Conservation (phyloP, 2,797 vertebrate genomes). For the Sebastiscus albofasciatus region DNA sequence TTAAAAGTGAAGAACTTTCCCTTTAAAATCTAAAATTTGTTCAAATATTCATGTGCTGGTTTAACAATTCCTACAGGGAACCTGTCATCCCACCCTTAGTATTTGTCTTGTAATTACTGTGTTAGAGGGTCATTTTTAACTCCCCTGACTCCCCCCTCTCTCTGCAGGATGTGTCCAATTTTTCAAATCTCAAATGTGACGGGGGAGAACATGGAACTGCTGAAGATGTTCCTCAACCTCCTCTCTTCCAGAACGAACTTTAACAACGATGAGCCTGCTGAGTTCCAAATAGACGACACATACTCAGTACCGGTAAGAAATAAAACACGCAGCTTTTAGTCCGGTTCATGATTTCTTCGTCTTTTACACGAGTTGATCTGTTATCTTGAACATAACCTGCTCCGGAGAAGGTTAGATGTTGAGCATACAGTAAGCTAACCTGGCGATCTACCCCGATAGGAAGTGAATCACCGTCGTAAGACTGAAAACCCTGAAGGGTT, state of each 20-base stretch:
- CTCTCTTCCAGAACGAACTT: constrained; percentile 94
- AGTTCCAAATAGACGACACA: constrained; percentile 98
- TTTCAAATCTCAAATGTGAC: constrained; percentile 99
- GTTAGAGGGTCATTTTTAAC: not conserved
- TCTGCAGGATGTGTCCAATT: constrained; percentile 92
- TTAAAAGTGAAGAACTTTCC: too few relatives aligned
- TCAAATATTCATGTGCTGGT: not conserved
- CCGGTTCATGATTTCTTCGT: too few relatives aligned
- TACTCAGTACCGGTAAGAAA: constrained; percentile 93
- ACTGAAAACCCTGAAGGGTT: too few relatives aligned
- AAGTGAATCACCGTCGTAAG: too few relatives aligned
- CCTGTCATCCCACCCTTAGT: not conserved
- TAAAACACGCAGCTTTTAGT: not conserved
- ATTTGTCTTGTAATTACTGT: not conserved
- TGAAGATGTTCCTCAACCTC: constrained; percentile 99
- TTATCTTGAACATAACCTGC: too few relatives aligned
- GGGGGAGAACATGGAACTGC: constrained; percentile 94
- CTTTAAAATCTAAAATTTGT: too few relatives aligned
- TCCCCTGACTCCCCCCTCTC: not conserved
- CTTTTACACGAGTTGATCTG: too few relatives aligned
- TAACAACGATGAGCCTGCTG: constrained; percentile 93
- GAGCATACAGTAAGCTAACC: too few relatives aligned
- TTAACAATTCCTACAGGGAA: too few relatives aligned
- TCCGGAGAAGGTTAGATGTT: too few relatives aligned
- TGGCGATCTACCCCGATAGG: too few relatives aligned